Evolutionary conservation across 2,797 vertebrate genomes (phyloP).

Genomic region (Trachurus trachurus): DNA sequence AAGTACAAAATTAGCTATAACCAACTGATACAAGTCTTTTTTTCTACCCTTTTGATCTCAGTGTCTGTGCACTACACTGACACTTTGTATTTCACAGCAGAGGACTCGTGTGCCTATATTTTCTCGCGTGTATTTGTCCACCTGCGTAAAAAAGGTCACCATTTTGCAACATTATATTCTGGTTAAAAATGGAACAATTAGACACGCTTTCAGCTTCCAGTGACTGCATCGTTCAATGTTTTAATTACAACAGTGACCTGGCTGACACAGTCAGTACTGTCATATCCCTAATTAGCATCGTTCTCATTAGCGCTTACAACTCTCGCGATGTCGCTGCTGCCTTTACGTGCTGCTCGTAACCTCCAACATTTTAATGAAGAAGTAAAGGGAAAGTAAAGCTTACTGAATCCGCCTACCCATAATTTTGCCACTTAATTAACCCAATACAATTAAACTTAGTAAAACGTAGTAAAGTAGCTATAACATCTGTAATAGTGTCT

Average conservation of each 20-base stretch:
- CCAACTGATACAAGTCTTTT: too few relatives aligned
- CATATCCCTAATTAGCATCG: neutral
- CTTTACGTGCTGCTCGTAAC: neutral
- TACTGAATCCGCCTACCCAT: neutral
- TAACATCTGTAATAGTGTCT: neutral
- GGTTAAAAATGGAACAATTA: neutral
- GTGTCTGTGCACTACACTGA: neutral
- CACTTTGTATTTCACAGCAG: neutral
- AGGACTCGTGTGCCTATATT: neutral
- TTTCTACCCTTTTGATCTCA: neutral
- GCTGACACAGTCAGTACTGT: neutral
- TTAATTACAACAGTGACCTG: neutral
- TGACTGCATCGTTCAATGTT: too few relatives aligned
- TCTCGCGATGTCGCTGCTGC: conserved; percentile 2
- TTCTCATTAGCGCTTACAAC: neutral
- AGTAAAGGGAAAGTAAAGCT: neutral
- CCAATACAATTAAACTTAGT: neutral
- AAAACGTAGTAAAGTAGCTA: too few relatives aligned
- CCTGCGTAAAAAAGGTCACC: neutral
- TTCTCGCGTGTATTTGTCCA: neutral
- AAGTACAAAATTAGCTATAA: too few relatives aligned
- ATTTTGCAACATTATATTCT: neutral
- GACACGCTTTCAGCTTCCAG: neutral
- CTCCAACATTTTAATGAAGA: accelerated
- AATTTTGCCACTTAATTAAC: neutral